phyloP scores from a whole-genome alignment of 2,888 invertebrate genomes.

The Sinodicranocentrus sp. region DNA sequence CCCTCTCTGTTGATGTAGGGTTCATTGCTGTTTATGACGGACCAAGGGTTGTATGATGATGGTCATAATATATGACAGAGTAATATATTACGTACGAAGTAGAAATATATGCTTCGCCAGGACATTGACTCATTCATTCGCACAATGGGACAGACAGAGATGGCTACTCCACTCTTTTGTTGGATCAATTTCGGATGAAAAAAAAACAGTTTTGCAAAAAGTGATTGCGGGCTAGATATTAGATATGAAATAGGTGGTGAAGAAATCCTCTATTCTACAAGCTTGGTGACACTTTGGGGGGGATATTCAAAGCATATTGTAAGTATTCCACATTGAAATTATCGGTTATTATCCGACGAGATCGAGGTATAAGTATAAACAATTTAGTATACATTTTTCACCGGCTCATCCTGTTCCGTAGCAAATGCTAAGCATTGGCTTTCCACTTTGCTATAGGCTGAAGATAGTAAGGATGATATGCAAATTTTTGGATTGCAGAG shows the following conservation, averaged over 20 bases:
- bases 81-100: background rate
- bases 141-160: background rate
- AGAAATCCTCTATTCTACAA: too few species aligned
- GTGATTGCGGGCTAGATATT: background rate
- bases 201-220: background rate
- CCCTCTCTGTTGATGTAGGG: too few species aligned
- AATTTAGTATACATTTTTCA: background rate
- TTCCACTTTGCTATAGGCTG: background rate
- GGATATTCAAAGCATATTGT: too few species aligned
- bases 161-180: conserved; percentile 16
- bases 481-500: too few species aligned
- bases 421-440: background rate
- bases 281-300: too few species aligned
- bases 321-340: too few species aligned
- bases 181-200: background rate
- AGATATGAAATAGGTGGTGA: too few species aligned
- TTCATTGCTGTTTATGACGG: background rate
- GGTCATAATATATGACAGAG: background rate
- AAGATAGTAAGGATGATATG: background rate
- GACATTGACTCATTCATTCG: conserved; percentile 29
- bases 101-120: background rate
- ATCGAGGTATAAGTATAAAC: too few species aligned
- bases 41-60: background rate
- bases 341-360: too few species aligned
- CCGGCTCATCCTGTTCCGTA: background rate